Percentiles rank a stretch among this genome's conserved stretches.
Conservation (phyloP, 2,113 vertebrate species). For the Podilymbus podiceps region DNA sequence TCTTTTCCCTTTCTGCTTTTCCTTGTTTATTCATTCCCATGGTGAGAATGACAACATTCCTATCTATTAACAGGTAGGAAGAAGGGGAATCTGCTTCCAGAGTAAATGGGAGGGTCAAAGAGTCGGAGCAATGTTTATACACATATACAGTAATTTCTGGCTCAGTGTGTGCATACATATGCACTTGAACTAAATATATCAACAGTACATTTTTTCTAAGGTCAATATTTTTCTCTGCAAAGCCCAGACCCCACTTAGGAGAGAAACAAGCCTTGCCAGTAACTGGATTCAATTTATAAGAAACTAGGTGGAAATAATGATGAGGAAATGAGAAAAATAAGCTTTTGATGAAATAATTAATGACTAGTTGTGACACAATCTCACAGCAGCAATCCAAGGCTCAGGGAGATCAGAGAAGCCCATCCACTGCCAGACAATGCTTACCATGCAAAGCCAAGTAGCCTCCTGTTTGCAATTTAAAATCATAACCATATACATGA, state of each 20-base stretch:
- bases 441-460: slow-evolving; percentile 52
- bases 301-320: slow-evolving; percentile 61
- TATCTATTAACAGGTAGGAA: neutral
- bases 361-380: slow-evolving; percentile 63
- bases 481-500: slow-evolving; percentile 28
- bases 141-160: neutral
- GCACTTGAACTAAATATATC: neutral
- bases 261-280: slow-evolving; percentile 17
- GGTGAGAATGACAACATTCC: neutral
- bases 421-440: slow-evolving; percentile 53
- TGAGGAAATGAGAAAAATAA: slow-evolving; percentile 66
- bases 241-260: neutral
- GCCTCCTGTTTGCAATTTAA: slow-evolving; percentile 60
- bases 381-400: slow-evolving; percentile 64
- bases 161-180: neutral
- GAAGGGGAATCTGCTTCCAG: neutral
- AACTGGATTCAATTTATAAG: slow-evolving; percentile 52
- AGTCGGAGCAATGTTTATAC: neutral
- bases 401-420: slow-evolving; percentile 55
- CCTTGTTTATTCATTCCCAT: neutral
- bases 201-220: neutral
- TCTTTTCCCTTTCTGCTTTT: neutral
- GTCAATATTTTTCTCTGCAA: neutral
- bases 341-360: slow-evolving; percentile 66
- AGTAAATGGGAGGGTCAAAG: neutral